Evolutionary conservation across 2,797 vertebrate genomes (phyloP).

Genomic region (Gallinago solitaria): DNA sequence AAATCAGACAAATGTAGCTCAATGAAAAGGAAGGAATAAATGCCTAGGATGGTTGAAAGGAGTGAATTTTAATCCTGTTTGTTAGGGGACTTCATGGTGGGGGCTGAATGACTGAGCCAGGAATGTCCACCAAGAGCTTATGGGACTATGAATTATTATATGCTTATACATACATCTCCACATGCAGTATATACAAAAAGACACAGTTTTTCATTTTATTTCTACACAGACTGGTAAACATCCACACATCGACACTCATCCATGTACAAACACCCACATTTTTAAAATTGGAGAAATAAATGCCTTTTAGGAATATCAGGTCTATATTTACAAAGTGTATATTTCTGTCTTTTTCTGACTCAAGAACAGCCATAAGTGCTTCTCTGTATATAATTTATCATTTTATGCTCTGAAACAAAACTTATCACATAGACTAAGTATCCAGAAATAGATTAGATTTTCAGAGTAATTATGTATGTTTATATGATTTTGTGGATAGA

Average conservation of each 20-base stretch:
- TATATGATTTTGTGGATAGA: conserved; percentile 55
- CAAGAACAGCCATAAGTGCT: conserved; percentile 59
- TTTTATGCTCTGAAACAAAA: conserved; percentile 70
- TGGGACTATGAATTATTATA: conserved; percentile 66
- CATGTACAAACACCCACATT: background rate
- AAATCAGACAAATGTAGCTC: conserved; percentile 96
- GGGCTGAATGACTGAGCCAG: conserved; percentile 66
- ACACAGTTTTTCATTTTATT: conserved; percentile 44
- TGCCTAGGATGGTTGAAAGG: conserved; percentile 80
- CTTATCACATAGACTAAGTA: conserved; percentile 66
- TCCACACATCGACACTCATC: background rate
- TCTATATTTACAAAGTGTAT: conserved; percentile 51
- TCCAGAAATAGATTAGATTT: conserved; percentile 63
- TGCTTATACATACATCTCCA: conserved; percentile 51
- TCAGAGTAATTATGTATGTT: conserved; percentile 68
- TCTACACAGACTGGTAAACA: conserved; percentile 19
- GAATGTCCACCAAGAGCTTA: conserved; percentile 63
- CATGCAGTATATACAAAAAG: conserved; percentile 35
- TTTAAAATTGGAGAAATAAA: conserved; percentile 56
- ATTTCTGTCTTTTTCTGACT: conserved; percentile 55
- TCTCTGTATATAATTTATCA: conserved; percentile 69
- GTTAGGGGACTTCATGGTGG: conserved; percentile 76
- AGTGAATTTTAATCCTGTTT: conserved; percentile 87
- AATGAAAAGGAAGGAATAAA: conserved; percentile 90
- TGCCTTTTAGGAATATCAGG: conserved; percentile 54